A percentile compares a stretch with the other conserved stretches of the same genome.
Evolutionary conservation across 2,888 invertebrate species (phyloP).

Genomic region (Plagodis dolabraria): DNA sequence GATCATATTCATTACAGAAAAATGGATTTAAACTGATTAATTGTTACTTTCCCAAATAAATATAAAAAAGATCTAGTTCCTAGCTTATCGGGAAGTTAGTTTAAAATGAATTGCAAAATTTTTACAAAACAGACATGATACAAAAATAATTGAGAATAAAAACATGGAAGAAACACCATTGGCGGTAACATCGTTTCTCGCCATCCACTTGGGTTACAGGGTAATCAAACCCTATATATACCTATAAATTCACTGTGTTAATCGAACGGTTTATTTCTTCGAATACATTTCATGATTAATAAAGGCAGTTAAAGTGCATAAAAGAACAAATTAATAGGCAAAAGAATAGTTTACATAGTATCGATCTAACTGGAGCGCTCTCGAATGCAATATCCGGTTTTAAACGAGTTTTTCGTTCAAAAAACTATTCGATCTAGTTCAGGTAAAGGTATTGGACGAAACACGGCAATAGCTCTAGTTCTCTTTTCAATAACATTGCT

Average conservation of each 20-base stretch:
- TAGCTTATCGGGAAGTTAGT: no score
- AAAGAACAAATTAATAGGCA: constrained; percentile 51
- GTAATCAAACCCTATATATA: background rate
- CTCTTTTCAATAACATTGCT: constrained; percentile 36
- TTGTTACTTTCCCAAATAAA: no score
- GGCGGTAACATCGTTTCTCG: no score
- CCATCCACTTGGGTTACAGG: no score
- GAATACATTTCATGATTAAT: background rate
- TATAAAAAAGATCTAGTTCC: no score
- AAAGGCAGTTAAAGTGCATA: constrained; percentile 16
- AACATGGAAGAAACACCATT: no score
- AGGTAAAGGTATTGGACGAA: constrained; percentile 56
- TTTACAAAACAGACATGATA: no score
- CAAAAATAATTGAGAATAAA: no score
- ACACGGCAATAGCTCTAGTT: constrained; percentile 43
- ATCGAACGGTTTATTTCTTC: no score
- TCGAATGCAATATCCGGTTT: constrained; percentile 83
- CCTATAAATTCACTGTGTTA: background rate
- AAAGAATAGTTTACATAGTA: constrained; percentile 71
- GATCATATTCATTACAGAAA: no score
- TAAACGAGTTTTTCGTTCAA: constrained; percentile 82
- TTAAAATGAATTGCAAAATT: no score
- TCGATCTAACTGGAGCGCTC: constrained; percentile 73
- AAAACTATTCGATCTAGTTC: constrained; percentile 77
- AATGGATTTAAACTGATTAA: no score